Evolutionary conservation across 2,113 vertebrate genomes (phyloP), one percentile per base, ranked within the genome.

Genomic region (Stomatorhinus ivindoensis): DNA sequence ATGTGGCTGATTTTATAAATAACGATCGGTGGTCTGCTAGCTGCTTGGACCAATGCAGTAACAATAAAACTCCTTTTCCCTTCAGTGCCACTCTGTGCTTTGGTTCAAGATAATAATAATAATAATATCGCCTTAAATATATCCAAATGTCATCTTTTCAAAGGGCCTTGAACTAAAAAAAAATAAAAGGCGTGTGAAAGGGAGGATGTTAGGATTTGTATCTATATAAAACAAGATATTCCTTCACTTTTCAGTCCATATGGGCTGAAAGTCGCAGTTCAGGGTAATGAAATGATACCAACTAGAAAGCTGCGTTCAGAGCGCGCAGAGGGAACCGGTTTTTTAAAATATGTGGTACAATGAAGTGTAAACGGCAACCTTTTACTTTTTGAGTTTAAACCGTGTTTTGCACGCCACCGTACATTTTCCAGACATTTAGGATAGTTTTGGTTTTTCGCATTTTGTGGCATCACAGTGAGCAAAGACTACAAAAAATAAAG

Each of bases 91-190:
- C 55, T 88, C 39, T 61, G 11, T 69, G 42, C 24, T 46, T 61
- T 88, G 87, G 17, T 88, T 88, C 39, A 27, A 88, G 48, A 69
- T 31, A 69, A 69, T 69, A 65, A 50, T 61, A 61, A 47, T 86
- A 61, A 65, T 42, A 65, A 46, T 44, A 88, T 69, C 7, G 42
- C 55, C 55, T 24, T 50, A 13, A 88, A 27, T 50, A 53, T 87
- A 87, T 61, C 87, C 51, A 88, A 65, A 88, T 88, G 53, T 88
- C 51, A 88, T 65, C 42, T 69, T 65, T n/a, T 53, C 4, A 82
- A 88, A n/a, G 9, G 9, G 53, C 42, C 35, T 44, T 76, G 24
- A n/a, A 86, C 5, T 15, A 48, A 50, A 55, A 48, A 53, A 27
- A 31, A 48, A 6, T 11, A 21, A 27, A 86, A 86, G 21, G 9